Conservation (phyloP, 1,140 invertebrate species). For the Cydia splendana region DNA sequence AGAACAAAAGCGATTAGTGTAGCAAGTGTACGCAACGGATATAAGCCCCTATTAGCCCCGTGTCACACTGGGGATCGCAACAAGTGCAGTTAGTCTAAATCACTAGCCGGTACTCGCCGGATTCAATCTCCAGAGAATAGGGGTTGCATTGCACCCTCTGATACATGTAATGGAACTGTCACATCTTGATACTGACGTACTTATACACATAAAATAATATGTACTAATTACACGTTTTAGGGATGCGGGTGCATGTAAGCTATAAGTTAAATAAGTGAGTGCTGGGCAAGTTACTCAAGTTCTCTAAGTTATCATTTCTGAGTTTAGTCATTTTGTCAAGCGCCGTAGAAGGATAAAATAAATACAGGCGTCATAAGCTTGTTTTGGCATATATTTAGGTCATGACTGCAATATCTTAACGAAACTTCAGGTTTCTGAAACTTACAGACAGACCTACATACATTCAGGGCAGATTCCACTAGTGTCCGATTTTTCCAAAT, state of each 20-base stretch:
- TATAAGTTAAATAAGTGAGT: not conserved
- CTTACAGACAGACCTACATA: too few species aligned
- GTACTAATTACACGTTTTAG: constrained; percentile 8
- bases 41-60: constrained; percentile 64
- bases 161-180: constrained; percentile 42
- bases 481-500: too few species aligned
- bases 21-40: constrained; percentile 50
- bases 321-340: too few species aligned
- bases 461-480: too few species aligned
- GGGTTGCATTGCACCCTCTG: constrained; percentile 33
- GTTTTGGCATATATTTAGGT: too few species aligned
- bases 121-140: constrained; percentile 63
- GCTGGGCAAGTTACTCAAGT: too few species aligned
- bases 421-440: too few species aligned
- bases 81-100: constrained; percentile 76
- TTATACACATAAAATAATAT: constrained; percentile 6
- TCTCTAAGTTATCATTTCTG: too few species aligned
- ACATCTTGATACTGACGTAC: constrained; percentile 52
- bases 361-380: too few species aligned
- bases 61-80: constrained; percentile 63
- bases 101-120: constrained; percentile 54
- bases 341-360: too few species aligned
- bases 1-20: constrained; percentile 25
- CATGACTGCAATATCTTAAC: too few species aligned
- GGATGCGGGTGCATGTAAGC: not conserved